Percentiles rank a stretch among this genome's conserved stretches.
These are phyloP conservation scores for Ahaetulla prasina DNA, from an alignment of 2,113 vertebrate species.

Conservation along the genomic window DNA sequence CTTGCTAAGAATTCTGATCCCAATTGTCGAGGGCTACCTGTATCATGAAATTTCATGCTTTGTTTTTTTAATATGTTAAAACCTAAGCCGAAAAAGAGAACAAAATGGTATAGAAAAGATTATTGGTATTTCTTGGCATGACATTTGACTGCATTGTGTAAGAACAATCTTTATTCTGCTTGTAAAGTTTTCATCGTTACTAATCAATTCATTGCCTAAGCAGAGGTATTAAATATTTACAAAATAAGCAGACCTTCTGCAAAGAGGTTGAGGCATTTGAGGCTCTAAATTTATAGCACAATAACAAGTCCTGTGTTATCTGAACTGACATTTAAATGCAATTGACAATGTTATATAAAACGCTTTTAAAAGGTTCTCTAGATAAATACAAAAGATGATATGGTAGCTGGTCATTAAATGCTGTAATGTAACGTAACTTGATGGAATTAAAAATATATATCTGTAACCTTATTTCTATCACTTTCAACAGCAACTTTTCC, in stretches of 20 bases:
- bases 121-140: not conserved
- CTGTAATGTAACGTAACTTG: conserved; percentile 22
- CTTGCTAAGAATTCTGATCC: not conserved
- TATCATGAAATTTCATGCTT: not conserved
- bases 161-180: not conserved
- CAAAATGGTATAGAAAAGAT: not conserved
- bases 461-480: conserved; percentile 5
- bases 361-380: conserved; percentile 13
- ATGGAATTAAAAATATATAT: conserved; percentile 38
- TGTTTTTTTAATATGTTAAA: not conserved
- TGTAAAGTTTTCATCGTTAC: not conserved
- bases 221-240: conserved; percentile 24
- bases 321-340: conserved; percentile 6
- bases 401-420: conserved; percentile 3
- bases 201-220: not conserved
- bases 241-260: conserved; percentile 29
- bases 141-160: not conserved
- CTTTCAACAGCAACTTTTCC: conserved; percentile 42
- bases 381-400: conserved; percentile 33
- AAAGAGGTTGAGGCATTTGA: conserved; percentile 28
- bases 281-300: conserved; percentile 20
- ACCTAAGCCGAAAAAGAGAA: not conserved
- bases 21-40: not conserved
- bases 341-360: conserved; percentile 1
- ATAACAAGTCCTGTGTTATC: conserved; percentile 18